Conservation (phyloP, 2,888 invertebrate species). For the Carterocephalus palaemon region DNA sequence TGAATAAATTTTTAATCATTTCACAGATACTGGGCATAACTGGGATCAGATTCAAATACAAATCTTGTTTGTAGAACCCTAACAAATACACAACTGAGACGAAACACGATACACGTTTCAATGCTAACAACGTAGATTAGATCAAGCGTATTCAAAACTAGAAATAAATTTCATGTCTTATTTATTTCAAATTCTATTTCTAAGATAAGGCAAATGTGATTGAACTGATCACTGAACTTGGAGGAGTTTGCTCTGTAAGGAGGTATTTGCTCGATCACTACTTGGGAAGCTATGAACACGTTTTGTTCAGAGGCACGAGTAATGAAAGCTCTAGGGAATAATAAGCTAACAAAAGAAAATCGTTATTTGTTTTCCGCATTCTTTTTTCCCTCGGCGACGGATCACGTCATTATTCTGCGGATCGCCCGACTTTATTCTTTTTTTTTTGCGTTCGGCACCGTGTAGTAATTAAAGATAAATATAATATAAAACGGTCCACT, state of each 20-base stretch:
- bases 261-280: constrained; percentile 30
- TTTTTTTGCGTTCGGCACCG: constrained; percentile 44
- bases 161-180: constrained; percentile 24
- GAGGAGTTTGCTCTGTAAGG: constrained; percentile 29
- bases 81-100: constrained; percentile 13
- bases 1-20: no score
- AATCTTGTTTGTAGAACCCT: constrained; percentile 1
- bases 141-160: constrained; percentile 23
- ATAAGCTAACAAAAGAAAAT: constrained; percentile 77
- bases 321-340: constrained; percentile 72
- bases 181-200: constrained; percentile 23
- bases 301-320: constrained; percentile 46
- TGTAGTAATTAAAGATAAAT: constrained; percentile 79
- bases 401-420: constrained; percentile 68
- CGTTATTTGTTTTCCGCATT: constrained; percentile 71
- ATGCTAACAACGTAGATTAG: constrained; percentile 20
- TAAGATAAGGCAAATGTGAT: constrained; percentile 25
- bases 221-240: constrained; percentile 30
- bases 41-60: constrained; percentile 1
- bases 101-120: constrained; percentile 17
- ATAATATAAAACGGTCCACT: constrained; percentile 74
- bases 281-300: constrained; percentile 35
- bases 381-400: constrained; percentile 57
- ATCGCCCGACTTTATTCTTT: constrained; percentile 45
- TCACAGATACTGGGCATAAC: no score